These are phyloP conservation scores for Pseudonaja textilis DNA, from an alignment of 2,113 vertebrate species.

Conservation along the genomic window DNA sequence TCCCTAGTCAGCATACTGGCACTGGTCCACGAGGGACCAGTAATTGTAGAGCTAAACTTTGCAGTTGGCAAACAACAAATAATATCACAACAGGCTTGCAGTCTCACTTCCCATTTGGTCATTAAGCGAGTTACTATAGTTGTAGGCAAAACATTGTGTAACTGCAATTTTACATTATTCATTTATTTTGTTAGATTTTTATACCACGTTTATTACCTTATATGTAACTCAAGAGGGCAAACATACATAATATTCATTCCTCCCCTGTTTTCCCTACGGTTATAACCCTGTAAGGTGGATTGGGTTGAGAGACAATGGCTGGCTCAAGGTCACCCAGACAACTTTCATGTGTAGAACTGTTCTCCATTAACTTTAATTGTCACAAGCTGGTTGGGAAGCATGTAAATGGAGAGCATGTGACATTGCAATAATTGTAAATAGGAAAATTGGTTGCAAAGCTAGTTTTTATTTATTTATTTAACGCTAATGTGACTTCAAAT, in stretches of 20 bases:
- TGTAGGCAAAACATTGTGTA: neutral
- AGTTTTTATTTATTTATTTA: neutral
- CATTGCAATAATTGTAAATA: neutral
- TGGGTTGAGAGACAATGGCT: neutral
- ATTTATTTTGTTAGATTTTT: neutral
- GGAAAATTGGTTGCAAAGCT: neutral
- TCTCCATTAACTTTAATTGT: neutral
- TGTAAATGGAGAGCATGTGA: neutral
- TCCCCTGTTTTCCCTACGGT: neutral
- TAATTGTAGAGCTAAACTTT: neutral
- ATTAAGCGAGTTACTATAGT: neutral
- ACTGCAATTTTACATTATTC: neutral
- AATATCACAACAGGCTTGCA: neutral
- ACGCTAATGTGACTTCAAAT: neutral
- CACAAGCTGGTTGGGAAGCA: neutral
- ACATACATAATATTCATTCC: neutral
- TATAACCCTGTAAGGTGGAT: neutral
- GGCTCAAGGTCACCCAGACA: neutral
- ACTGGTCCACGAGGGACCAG: neutral
- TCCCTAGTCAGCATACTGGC: neutral
- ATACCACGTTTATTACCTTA: neutral
- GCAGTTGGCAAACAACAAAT: neutral
- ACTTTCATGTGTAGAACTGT: neutral
- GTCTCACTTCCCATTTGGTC: neutral
- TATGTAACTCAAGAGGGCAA: neutral